These are phyloP conservation scores for Progne subis DNA, from an alignment of 2,113 vertebrate species.

Conservation along the genomic window DNA sequence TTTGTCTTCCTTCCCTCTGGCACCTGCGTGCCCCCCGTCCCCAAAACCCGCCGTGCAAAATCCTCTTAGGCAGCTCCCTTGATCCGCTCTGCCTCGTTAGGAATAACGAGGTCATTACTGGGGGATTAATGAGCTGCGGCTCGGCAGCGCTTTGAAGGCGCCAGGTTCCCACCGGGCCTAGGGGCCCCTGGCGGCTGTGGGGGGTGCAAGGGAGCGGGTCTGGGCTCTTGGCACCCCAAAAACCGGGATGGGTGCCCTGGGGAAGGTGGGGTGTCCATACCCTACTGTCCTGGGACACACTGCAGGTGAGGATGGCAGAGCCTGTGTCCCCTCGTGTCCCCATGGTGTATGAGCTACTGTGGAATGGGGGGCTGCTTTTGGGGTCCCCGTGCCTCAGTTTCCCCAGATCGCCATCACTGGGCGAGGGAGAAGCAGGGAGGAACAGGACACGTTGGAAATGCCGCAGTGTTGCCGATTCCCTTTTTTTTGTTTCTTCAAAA, in stretches of 20 bases:
- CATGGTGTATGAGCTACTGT: neutral
- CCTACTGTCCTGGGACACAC: rapidly evolving
- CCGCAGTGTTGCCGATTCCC: neutral
- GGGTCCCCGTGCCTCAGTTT: neutral
- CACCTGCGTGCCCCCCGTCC: neutral
- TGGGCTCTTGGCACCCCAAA: neutral
- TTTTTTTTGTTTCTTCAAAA: neutral
- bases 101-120: constrained; percentile 56
- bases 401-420: neutral
- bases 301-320: neutral
- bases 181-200: rapidly evolving
- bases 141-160: neutral
- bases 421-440: neutral
- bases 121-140: constrained; percentile 35
- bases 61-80: constrained; percentile 44
- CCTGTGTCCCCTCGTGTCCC: neutral
- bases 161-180: neutral
- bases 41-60: neutral
- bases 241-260: neutral
- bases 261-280: neutral
- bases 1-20: neutral
- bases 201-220: neutral
- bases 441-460: rapidly evolving
- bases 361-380: neutral
- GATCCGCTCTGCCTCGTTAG: constrained; percentile 27